Base-by-base conservation (phyloP, 2,888 invertebrate genomes). In the Platypus cylindrus region DNA sequence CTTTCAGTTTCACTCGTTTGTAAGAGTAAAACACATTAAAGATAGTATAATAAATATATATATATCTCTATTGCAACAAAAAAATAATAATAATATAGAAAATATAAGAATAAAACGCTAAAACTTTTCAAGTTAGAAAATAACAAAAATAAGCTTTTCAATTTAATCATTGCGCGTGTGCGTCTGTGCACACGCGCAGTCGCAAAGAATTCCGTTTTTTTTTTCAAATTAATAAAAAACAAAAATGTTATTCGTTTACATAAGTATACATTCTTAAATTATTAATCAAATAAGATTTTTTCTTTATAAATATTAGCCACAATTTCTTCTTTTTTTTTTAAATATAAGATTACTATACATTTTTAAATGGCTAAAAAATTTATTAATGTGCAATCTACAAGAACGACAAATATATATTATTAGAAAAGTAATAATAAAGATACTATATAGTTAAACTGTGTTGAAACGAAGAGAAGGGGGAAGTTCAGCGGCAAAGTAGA, bases 301-400 rank as follows among this genome's bases (percentile, higher is more conserved):
- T n/a, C n/a, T n/a, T n/a, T n/a, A n/a, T n/a, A n/a, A n/a, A n/a
- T n/a, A n/a, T n/a, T n/a, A n/a, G n/a, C n/a, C n/a, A n/a, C n/a
- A n/a, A n/a, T n/a, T n/a, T n/a, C n/a, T n/a, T n/a, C 14, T 29
- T 12, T 22, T 7, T 22, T 11, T 11, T 26, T 32, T 24, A 29
- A 17, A 5, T 27, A 36, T 30, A 12, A 43, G 47, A 47, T 52
- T 50, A 51, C 49, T 54, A 53, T 53, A 53, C 53, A 53, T 54
- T n/a, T n/a, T 51, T 48, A 50, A 52, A 45, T 47, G 43, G 47
- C 37, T 49, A 45, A 48, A n/a, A n/a, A n/a, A n/a, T n/a, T n/a
- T 48, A 42, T 46, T 46, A 50, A 49, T 51, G 54, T 55, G 55
- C 55, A 55, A 50, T 50, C 55, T 56, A 56, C 53, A 50, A 47